Base-by-base conservation (phyloP, 2,797 vertebrate species). In the Pterois miles region DNA sequence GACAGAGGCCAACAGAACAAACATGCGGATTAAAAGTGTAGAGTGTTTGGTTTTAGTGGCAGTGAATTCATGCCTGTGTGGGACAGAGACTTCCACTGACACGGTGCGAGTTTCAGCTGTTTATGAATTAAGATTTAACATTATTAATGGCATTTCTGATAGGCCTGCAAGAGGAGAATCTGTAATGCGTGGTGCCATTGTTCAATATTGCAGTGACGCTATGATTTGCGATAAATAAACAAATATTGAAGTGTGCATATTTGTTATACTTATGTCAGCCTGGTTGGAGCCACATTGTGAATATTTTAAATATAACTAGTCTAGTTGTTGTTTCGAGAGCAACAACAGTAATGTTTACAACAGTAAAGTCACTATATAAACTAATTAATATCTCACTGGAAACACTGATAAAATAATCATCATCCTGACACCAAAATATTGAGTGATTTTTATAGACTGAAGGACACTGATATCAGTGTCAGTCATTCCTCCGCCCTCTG, bases 1-100 rank as follows among this genome's bases (percentile, higher is more conserved):
- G 67, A 79, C 46, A 63, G 74, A 81, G 85, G 89, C 82, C 69
- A 80, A 34, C 56, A 87, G 72, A 86, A 84, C 74, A 74, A 65
- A 59, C 18, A 46, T 66, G 20, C 10, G 12, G 40, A 71, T 57
- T n/a, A 29, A 74, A 79, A 65, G 50, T 50, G 43, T 52, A 40
- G 29, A 65, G 63, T 34, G 64, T 48, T 48, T 27, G 23, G 43
- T 66, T 65, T 53, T 5, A 57, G 23, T 62, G 27, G 20, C 54
- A 58, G 46, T 52, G 53, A 10, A 70, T 72, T 48, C n/a, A 63
- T 4, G 2, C 53, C 5, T 13, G 4, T 36, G 10, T 27, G 1
- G 2, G 12, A 4, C 13, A 59, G 14, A 11, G 3, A 40, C 65
- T 54, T 69, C 25, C 31, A 36, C 10, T 59, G 40, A 18, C 43